Base-by-base conservation (phyloP, 1,140 invertebrate genomes). In the Drosophila kikkawai region DNA sequence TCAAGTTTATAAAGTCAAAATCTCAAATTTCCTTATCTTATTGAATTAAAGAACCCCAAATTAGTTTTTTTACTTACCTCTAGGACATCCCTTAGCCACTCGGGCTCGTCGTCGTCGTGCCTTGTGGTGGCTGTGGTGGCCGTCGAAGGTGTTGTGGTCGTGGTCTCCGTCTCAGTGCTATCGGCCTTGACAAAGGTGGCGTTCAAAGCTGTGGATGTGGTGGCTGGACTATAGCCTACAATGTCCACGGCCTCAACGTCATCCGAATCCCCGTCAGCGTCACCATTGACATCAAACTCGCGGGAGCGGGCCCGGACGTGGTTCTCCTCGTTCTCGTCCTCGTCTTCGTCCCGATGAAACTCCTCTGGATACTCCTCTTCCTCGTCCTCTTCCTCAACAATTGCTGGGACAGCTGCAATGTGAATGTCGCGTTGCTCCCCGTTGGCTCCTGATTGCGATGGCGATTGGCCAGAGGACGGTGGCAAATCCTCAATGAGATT, bases 81-180 rank as follows among this genome's bases (percentile, higher is more conserved):
- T 41, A 94, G 91, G 15, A 94, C 94, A 84, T 95, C 94, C 48
- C 94, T 93, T 45, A 94, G 82, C 94, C 94, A 95, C 80, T 95
- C 94, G 51, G 94, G 93, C 60, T 94, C 94, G 71, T 94, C 94
- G 71, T 93, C 93, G 32, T 91, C 83, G 74, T 93, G 84, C 5
- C 84, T 55, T 19, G 84, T 93, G 41, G 70, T 94, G 91, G 79
- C 92, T 91, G 57, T 80, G 56, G 73, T 83, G 69, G 76, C 78
- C 29, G 80, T 91, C 7, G 78, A 88, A 19, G 91, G 75, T 56
- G 91, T 78, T 39, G 85, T 76, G 57, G 84, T 82, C 32, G 85
- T 84, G 19, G 84, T 83, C 36, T 91, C 84, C 29, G 84, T 88
- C 67, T 88, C 81, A 2, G 78, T 91, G 70, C 79, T 90, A 26